These are phyloP conservation scores for Saguinus midas DNA, from an alignment of 2,113 vertebrate genomes.

Conservation along the genomic window DNA sequence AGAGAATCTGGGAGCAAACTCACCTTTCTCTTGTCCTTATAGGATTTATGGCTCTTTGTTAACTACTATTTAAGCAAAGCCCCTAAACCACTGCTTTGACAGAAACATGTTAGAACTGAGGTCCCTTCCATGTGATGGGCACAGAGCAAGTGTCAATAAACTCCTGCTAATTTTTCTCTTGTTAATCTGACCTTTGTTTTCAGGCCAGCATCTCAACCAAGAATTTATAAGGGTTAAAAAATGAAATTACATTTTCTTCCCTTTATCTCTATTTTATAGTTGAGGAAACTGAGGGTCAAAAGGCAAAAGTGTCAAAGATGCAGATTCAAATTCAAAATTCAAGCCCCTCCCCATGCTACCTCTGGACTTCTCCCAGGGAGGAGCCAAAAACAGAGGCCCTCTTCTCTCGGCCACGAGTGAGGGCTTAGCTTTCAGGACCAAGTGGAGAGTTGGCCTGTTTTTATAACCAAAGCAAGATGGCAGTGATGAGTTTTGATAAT, in stretches of 20 bases:
- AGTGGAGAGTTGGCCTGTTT: neutral
- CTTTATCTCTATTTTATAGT: neutral
- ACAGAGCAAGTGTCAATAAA: neutral
- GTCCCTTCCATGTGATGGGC: neutral
- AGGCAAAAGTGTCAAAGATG: neutral
- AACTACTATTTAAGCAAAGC: neutral
- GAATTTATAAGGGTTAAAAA: neutral
- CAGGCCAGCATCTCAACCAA: neutral
- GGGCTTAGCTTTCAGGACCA: no score
- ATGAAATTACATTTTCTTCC: neutral
- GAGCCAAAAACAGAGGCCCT: fast-evolving
- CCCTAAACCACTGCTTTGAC: neutral
- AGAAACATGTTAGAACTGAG: neutral
- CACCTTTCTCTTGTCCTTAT: neutral
- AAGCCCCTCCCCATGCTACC: neutral
- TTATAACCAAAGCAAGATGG: neutral
- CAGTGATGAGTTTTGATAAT: neutral
- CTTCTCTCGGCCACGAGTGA: fast-evolving
- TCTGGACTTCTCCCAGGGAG: neutral
- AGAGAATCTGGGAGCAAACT: neutral
- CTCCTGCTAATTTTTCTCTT: neutral
- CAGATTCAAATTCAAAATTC: neutral
- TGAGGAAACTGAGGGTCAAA: neutral
- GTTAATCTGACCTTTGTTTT: neutral
- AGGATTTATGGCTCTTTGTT: neutral